phyloP scores from a whole-genome alignment of 2,797 vertebrate species.

The Sphenopsis melanotis region DNA sequence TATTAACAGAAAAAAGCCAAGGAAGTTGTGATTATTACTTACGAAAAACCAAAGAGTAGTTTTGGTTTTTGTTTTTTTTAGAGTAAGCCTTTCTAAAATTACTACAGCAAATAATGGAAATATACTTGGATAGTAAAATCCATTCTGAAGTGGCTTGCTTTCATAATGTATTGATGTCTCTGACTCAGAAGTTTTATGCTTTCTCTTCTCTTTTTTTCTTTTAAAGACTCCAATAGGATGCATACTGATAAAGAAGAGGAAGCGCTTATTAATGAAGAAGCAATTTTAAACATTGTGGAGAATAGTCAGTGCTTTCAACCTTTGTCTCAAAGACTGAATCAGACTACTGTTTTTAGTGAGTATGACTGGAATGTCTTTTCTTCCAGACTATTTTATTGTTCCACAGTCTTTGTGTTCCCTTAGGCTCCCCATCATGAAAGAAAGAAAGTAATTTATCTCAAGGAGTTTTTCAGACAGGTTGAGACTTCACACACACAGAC shows the following conservation, averaged over 20 bases:
- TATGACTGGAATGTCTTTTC: conserved; percentile 29
- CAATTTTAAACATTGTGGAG: conserved; percentile 94
- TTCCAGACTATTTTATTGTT: not conserved
- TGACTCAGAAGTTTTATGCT: not conserved
- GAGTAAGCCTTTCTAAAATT: not conserved
- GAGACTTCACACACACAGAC: not conserved
- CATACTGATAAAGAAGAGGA: conserved; percentile 76
- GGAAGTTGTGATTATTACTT: not conserved
- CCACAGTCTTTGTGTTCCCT: not conserved
- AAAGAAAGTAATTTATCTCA: not conserved
- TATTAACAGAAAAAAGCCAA: not conserved
- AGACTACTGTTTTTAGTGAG: conserved; percentile 84
- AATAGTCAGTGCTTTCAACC: conserved; percentile 92
- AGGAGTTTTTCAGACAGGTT: not conserved
- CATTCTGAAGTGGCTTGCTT: not conserved
- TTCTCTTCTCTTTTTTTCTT: not conserved
- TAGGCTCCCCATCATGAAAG: not conserved
- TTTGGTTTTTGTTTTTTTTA: not conserved
- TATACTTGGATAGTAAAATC: not conserved
- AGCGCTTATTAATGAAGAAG: conserved; percentile 92
- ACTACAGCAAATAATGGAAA: not conserved
- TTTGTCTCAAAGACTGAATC: conserved; percentile 84
- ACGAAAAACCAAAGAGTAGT: not conserved
- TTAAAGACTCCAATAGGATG: conserved; percentile 51
- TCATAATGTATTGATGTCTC: not conserved